Percentiles rank a stretch among this genome's conserved stretches.
phyloP scores from a whole-genome alignment of 2,113 vertebrate genomes.

The Macheiramphus alcinus region DNA sequence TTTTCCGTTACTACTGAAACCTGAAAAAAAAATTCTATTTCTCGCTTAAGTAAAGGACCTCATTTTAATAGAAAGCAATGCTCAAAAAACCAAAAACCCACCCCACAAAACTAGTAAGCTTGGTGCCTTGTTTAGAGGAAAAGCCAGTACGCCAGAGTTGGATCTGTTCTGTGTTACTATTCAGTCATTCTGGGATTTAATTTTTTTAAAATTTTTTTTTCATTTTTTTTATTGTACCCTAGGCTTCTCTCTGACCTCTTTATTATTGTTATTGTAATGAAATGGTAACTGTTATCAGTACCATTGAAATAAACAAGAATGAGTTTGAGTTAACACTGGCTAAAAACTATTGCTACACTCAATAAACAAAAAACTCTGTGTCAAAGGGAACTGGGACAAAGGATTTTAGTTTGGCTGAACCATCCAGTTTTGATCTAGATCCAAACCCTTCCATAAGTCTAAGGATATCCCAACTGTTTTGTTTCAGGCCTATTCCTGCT shows the following conservation, averaged over 20 bases:
- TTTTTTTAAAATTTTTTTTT: not conserved
- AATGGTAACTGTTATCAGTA: not conserved
- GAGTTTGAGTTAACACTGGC: not conserved
- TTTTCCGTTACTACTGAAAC: not conserved
- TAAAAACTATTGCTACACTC: not conserved
- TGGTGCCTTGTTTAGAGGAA: not conserved
- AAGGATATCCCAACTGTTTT: not conserved
- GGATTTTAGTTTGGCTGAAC: not conserved
- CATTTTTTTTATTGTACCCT: not conserved
- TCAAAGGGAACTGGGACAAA: not conserved
- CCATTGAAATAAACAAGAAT: not conserved
- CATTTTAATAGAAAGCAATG: not conserved
- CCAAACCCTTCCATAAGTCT: not conserved
- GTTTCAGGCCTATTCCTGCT: not conserved
- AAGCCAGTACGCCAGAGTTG: not conserved
- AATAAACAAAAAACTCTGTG: not conserved
- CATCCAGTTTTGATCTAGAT: not conserved
- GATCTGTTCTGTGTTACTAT: not conserved
- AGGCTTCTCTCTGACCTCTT: not conserved
- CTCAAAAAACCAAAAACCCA: rapidly evolving
- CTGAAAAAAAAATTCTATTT: not conserved
- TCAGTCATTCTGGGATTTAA: not conserved
- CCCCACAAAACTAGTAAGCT: not conserved
- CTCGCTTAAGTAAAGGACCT: not conserved
- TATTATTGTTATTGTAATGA: not conserved